These are phyloP conservation scores for Channa maculata DNA, from an alignment of 2,113 vertebrate species.

Conservation along the genomic window DNA sequence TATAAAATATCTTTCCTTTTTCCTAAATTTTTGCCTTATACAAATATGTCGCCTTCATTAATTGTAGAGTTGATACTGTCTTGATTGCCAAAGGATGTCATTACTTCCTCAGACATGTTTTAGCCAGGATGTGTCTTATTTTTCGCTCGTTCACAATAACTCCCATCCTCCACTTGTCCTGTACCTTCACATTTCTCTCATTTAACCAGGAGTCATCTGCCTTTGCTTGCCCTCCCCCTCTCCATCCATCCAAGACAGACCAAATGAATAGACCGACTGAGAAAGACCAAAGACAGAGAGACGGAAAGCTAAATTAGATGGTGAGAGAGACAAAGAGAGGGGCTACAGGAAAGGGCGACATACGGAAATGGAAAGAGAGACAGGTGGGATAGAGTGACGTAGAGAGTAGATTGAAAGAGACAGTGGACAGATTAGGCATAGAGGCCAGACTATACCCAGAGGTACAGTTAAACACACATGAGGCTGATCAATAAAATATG, in stretches of 20 bases:
- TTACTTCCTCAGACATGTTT: too few relatives aligned
- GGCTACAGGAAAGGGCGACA: not conserved
- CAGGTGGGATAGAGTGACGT: conserved; percentile 6
- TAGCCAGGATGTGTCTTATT: not conserved
- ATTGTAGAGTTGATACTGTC: too few relatives aligned
- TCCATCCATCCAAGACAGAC: conserved; percentile 13
- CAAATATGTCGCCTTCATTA: too few relatives aligned
- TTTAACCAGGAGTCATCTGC: conserved; percentile 24
- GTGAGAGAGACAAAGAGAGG: not conserved
- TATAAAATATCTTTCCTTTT: conserved; percentile 2
- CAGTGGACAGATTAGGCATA: conserved; percentile 27
- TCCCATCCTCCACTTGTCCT: conserved; percentile 19
- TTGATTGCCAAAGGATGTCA: too few relatives aligned
- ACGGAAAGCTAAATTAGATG: conserved; percentile 23
- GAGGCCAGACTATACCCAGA: conserved; percentile 48
- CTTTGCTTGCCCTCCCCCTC: conserved; percentile 3
- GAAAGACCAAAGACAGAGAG: conserved; percentile 13
- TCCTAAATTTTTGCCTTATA: not conserved
- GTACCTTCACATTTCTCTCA: conserved; percentile 12
- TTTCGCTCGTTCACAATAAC: not conserved
- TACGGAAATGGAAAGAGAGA: conserved; percentile 14
- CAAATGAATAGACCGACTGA: conserved; percentile 35
- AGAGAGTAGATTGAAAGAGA: conserved; percentile 42
- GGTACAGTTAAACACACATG: conserved; percentile 54
- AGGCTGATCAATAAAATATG: conserved; percentile 50